phyloP scores from a whole-genome alignment of 37 sponge, comb jelly and placozoan genomes.

The Geodia barretti region DNA sequence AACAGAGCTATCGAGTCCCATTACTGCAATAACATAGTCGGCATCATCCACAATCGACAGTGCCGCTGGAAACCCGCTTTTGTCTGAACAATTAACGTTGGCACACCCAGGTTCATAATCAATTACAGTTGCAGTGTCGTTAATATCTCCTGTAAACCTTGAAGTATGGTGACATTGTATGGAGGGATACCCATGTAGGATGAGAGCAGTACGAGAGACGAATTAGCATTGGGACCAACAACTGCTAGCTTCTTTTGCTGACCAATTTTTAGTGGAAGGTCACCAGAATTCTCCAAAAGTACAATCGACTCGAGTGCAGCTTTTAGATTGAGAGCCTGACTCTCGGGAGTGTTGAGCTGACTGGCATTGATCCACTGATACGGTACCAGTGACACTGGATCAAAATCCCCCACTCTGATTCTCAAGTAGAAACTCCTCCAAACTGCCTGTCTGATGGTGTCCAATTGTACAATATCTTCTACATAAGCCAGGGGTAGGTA shows the following conservation, averaged over 20 bases:
- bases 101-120: slow-evolving; percentile 36
- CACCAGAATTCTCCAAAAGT: slow-evolving; percentile 34
- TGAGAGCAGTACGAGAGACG: slow-evolving; percentile 25
- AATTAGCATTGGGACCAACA: slow-evolving; percentile 70
- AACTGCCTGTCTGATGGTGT: slow-evolving; percentile 22
- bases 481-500: slow-evolving; percentile 23
- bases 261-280: background rate
- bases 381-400: slow-evolving; percentile 38
- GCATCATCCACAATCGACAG: slow-evolving; percentile 21
- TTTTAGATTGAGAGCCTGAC: slow-evolving; percentile 41
- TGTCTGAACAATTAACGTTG: slow-evolving; percentile 21
- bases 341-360: slow-evolving; percentile 44
- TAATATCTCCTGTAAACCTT: slow-evolving; percentile 43
- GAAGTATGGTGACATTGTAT: slow-evolving; percentile 14
- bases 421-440: slow-evolving; percentile 46
- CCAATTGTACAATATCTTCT: slow-evolving; percentile 1
- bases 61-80: slow-evolving; percentile 28
- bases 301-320: slow-evolving; percentile 67
- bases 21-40: slow-evolving; percentile 61
- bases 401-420: slow-evolving; percentile 55
- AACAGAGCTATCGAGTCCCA: slow-evolving; percentile 52
- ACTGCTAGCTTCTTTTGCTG: background rate
- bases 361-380: slow-evolving; percentile 49
- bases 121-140: background rate
- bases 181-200: slow-evolving; percentile 67